phyloP scores from a whole-genome alignment of 1,140 invertebrate genomes.

The Thaumatotibia leucotreta region DNA sequence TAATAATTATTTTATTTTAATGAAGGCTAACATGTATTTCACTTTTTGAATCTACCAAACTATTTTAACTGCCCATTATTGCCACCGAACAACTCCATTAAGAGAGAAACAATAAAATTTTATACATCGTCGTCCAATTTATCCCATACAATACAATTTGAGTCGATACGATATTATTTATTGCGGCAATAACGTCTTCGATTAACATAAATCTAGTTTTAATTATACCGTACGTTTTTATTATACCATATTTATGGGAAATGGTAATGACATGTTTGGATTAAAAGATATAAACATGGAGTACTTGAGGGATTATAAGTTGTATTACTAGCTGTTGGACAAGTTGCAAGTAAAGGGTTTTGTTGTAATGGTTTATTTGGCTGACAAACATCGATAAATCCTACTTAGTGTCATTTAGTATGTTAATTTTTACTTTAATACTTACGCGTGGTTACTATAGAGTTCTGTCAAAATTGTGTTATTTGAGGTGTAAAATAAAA shows the following conservation, averaged over 20 bases:
- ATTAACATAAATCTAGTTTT: constrained; percentile 36
- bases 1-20: background rate
- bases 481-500: background rate
- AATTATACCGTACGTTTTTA: constrained; percentile 27
- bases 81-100: constrained; percentile 38
- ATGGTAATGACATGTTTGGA: background rate
- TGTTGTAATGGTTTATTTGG: background rate
- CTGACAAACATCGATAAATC: background rate
- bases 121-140: constrained; percentile 29
- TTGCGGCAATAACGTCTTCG: constrained; percentile 30
- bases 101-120: constrained; percentile 37
- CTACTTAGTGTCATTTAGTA: background rate
- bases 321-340: background rate
- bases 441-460: background rate
- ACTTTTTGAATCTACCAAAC: background rate
- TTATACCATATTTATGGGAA: background rate
- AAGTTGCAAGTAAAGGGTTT: background rate
- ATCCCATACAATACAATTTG: constrained; percentile 23
- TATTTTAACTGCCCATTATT: constrained; percentile 17
- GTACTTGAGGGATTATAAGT: background rate
- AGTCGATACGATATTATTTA: constrained; percentile 29
- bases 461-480: background rate
- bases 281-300: background rate
- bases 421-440: background rate
- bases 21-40: background rate